Evolutionary conservation across 2,113 vertebrate species (phyloP), one percentile per base, ranked within the genome.

Genomic region (Erpornis zantholeuca): DNA sequence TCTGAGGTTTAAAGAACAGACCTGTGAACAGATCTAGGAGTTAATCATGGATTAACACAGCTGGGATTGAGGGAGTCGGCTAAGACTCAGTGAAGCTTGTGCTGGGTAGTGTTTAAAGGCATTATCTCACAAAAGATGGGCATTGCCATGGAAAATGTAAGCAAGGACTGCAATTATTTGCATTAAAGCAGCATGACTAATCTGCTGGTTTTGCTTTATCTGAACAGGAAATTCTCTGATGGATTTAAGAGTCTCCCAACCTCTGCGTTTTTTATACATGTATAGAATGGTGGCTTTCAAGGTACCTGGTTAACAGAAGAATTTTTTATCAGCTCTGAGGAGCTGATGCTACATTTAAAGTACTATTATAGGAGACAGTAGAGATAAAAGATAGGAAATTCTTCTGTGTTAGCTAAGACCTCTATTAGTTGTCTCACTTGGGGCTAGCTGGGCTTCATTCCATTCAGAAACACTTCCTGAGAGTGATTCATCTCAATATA

Each of bases 31-130:
- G 78, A 91, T 96, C 91, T 63, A 66, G 75, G 54, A 92, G 82
- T 90, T 96, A 94, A 92, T 97, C 33, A 73, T 29, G 89, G 91
- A 97, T 95, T 97, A 96, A 91, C 87, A 73, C 87, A 52, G 45
- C 33, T 79, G 93, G 91, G 78, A 95, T 60, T 91, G 63, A 95
- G 70, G 33, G 84, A 96, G 57, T 54, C n/a, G 10, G 75, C 35
- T 90, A 64, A 92, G 54, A 66, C 40, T 91, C 89, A 80, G 71
- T 54, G 53, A 91, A 76, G 70, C 82, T 91, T 91, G 42, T 63
- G 28, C 73, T 70, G 78, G 54, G 33, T 73, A 50, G 54, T 77
- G 78, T 95, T 96, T 94, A 91, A 91, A 90, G 54, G 45, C 50
- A 72, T 95, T 97, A 92, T 86, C 72, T 90, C 82, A 95, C 86